Evolutionary conservation across 2,888 invertebrate species (phyloP).

Genomic region (Drosophila maculinotata): DNA sequence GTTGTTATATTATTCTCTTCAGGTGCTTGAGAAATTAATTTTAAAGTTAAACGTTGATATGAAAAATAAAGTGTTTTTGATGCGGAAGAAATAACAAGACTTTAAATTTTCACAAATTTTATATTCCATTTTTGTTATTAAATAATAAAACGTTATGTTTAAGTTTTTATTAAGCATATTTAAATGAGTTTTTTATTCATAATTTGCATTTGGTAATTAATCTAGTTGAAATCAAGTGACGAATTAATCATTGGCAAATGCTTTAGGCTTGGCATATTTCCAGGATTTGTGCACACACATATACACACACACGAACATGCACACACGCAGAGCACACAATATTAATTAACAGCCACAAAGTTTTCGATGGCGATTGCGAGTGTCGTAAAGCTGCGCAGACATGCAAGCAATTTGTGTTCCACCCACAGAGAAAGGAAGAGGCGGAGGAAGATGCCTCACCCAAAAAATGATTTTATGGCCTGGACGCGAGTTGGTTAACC

Average conservation of each 20-base stretch:
- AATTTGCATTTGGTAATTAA: conserved; percentile 49
- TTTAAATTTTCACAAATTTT: no score
- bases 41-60: not conserved
- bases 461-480: conserved; percentile 65
- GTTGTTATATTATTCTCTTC: conserved; percentile 1
- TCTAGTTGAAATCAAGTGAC: conserved; percentile 47
- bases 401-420: conserved; percentile 74
- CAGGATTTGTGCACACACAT: conserved; percentile 30
- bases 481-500: conserved; percentile 71
- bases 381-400: conserved; percentile 68
- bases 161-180: not conserved
- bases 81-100: no score
- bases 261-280: conserved; percentile 47
- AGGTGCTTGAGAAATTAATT: conserved; percentile 24
- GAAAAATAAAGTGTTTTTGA: not conserved
- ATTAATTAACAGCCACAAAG: conserved; percentile 69
- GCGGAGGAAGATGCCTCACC: conserved; percentile 64
- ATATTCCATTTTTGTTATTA: no score
- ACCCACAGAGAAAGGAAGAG: conserved; percentile 12
- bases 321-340: conserved; percentile 17
- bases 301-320: conserved; percentile 1
- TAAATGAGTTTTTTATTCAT: conserved; percentile 4
- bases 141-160: not conserved
- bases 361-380: conserved; percentile 50
- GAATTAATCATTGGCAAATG: conserved; percentile 52